Percentiles rank a stretch among this genome's conserved stretches.
These are phyloP conservation scores for Eunapius fragilis DNA, from an alignment of 37 sponge, comb jelly and placozoan genomes.

Conservation along the genomic window DNA sequence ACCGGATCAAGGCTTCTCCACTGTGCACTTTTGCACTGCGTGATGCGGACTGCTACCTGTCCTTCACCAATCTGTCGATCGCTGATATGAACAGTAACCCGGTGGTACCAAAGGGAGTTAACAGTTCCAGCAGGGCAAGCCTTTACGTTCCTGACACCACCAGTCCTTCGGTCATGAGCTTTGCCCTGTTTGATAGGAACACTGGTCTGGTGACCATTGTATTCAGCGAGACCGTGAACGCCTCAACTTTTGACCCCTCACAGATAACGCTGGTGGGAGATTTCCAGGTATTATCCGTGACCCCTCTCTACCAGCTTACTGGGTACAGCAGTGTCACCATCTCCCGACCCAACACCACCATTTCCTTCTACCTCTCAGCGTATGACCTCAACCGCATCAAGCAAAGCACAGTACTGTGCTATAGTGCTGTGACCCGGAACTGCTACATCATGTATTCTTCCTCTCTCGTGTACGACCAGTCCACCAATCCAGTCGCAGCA, in stretches of 20 bases:
- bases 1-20: slow-evolving; percentile 74
- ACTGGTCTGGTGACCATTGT: slow-evolving; percentile 71
- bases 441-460: slow-evolving; percentile 70
- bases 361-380: slow-evolving; percentile 53
- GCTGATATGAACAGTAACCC: slow-evolving; percentile 84
- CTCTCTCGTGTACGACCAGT: slow-evolving; percentile 69
- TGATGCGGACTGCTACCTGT: slow-evolving; percentile 72
- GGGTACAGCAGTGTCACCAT: slow-evolving; percentile 57
- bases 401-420: slow-evolving; percentile 63
- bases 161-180: slow-evolving; percentile 51
- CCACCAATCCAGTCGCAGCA: slow-evolving; percentile 54
- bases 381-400: slow-evolving; percentile 81
- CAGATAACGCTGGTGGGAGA: slow-evolving; percentile 50
- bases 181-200: slow-evolving; percentile 69
- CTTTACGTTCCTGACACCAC: slow-evolving; percentile 69
- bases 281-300: not conserved
- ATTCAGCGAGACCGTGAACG: slow-evolving; percentile 89
- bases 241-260: slow-evolving; percentile 61
- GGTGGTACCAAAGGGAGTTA: slow-evolving; percentile 33
- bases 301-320: slow-evolving; percentile 39
- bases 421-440: not conserved
- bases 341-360: slow-evolving; percentile 32
- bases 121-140: slow-evolving; percentile 18
- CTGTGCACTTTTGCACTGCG: slow-evolving; percentile 68
- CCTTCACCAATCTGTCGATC: slow-evolving; percentile 62